These are phyloP conservation scores for Bellardia bayeri DNA, from an alignment of 2,888 invertebrate genomes.

Conservation along the genomic window DNA sequence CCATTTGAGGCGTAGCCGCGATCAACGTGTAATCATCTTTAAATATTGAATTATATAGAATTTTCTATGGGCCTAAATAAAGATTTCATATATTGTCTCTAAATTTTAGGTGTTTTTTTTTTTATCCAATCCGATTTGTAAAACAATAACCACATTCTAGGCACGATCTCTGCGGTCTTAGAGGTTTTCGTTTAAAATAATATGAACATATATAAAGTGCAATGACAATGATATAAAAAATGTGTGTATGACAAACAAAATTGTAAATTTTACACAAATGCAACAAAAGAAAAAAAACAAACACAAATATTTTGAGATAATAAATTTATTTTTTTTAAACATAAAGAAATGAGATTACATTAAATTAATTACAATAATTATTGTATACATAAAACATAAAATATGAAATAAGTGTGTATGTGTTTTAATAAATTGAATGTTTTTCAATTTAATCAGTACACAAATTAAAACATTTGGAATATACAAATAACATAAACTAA, in stretches of 20 bases:
- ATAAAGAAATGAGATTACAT: constrained; percentile 68
- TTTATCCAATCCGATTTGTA: too few relatives aligned
- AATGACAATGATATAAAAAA: not conserved
- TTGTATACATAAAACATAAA: constrained; percentile 58
- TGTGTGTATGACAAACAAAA: not conserved
- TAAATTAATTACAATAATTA: constrained; percentile 61
- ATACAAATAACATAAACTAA: constrained; percentile 14
- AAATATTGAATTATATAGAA: too few relatives aligned
- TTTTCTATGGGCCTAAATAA: too few relatives aligned
- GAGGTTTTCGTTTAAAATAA: too few relatives aligned
- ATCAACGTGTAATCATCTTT: too few relatives aligned
- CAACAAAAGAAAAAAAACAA: constrained; percentile 59
- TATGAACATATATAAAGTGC: too few relatives aligned
- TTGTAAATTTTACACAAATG: not conserved
- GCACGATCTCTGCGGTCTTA: too few relatives aligned
- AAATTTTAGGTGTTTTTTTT: too few relatives aligned
- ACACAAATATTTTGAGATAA: constrained; percentile 29
- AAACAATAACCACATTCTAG: too few relatives aligned
- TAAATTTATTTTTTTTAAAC: constrained; percentile 45
- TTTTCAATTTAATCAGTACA: constrained; percentile 52
- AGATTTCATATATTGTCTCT: too few relatives aligned
- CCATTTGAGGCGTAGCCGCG: too few relatives aligned
- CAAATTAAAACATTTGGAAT: constrained; percentile 17
- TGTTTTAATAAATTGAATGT: not conserved
- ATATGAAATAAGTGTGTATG: not conserved